Base-by-base conservation (phyloP, 2,888 invertebrate species). In the Periphyllus acericola region DNA sequence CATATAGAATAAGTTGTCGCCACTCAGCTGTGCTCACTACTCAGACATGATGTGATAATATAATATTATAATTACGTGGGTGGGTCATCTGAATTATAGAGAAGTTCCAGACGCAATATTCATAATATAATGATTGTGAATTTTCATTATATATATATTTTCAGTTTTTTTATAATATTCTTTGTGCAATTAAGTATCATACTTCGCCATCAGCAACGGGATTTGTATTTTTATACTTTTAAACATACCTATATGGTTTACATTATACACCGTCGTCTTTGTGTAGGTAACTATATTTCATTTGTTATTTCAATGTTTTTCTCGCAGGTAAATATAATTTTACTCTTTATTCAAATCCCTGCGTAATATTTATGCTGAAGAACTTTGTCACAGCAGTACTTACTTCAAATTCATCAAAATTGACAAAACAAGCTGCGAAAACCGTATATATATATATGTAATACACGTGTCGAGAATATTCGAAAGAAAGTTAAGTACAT, bases 231-330 rank as follows among this genome's bases (percentile, higher is more conserved):
- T 75, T 72, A 21, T n/a, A 17, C 25, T 40, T 75, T 2, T 52
- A 60, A 25, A 60, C 17, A 60, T 60, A 60, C 60, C 25, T 19
- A 25, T 60, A 60, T 25, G 3, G 1, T 21, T 60, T 14, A n/a
- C 1, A 52, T 29, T 36, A 36, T 36, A 36, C 6, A 5, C 36
- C 36, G 6, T 36, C 17, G 40, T 46, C 46, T n/a, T 46, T 46
- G 17, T 46, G 46, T 76, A 6, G 6, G 19, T 52, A 21, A 19
- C n/a, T 46, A 21, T 29, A 46, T 46, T 46, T 76, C 29, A 76
- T 80, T 60, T 66, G 29, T 80, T 80, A 79, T 80, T 80, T 66
- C 36, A 36, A n/a, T n/a, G 11, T 66, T 74, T 80, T 80, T 60
- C 25, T 25, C 2, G 25, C 25, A 34, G 25, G 19, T n/a, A 80